Evolutionary conservation across 1,140 invertebrate genomes (phyloP), one percentile per base, ranked within the genome.

Genomic region (Proctacanthus coquilletti): DNA sequence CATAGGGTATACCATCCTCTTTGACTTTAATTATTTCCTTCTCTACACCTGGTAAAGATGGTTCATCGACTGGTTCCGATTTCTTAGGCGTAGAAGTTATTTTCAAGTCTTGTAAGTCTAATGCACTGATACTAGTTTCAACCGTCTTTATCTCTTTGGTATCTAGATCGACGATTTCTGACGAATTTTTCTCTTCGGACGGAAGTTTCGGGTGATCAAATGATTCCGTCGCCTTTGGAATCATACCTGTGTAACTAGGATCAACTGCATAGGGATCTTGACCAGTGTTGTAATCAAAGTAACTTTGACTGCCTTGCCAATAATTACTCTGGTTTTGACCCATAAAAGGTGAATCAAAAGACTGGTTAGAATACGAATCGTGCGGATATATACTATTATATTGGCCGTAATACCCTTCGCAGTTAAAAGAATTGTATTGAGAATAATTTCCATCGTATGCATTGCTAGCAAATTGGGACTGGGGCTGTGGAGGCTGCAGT

Each of bases 1-100:
- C 81, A 48, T 84, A 85, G 5, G 81, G 80, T 50, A 85, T 79
- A 45, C 80, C 79, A 52, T 80, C 75, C 49, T 80, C 77, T 47
- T 50, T 62, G 51, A 10, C 51, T 51, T 45, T 59, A 35, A 35
- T 39, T 48, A 13, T 27, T 13, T 27, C 23, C 17, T 34, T 41
- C 21, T 39, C 29, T n/a, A n/a, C n/a, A n/a, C n/a, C n/a, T n/a
- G n/a, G n/a, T 13, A 25, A 15, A 13, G 30, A 43, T 43, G 46
- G 20, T 23, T 40, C 31, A 4, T 23, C 34, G 11, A 27, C 27
- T 19, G 31, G 34, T 9, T 25, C 30, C 50, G 4, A 49, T 53
- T 10, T 42, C n/a, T n/a, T n/a, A n/a, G n/a, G n/a, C n/a, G n/a
- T n/a, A n/a, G n/a, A n/a, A n/a, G n/a, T 53, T 11, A 42, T 33